Conservation (phyloP, 2,113 vertebrate species). For the Lepidothrix coronata region DNA sequence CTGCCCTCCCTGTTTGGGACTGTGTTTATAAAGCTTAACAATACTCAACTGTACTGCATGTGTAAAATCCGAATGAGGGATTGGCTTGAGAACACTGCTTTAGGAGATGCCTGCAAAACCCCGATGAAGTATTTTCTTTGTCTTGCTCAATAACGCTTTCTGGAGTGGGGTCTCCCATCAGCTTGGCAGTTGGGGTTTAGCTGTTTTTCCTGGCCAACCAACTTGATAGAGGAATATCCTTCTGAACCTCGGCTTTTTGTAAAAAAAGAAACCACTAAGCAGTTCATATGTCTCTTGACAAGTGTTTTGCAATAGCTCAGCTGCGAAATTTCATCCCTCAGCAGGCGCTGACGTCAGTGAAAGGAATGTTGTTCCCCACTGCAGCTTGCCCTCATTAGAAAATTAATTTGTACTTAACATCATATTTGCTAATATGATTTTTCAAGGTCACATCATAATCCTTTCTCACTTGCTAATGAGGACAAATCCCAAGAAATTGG, state of each 20-base stretch:
- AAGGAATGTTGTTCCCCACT: not conserved
- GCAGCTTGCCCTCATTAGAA: conserved; percentile 57
- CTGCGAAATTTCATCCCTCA: conserved; percentile 21
- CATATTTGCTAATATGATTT: conserved; percentile 52
- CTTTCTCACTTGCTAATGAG: conserved; percentile 56
- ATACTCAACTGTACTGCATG: not conserved
- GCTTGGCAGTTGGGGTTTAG: not conserved
- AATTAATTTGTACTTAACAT: conserved; percentile 63
- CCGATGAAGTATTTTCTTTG: not conserved
- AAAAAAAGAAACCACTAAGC: not conserved
- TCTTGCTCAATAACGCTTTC: not conserved
- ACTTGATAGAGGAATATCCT: not conserved
- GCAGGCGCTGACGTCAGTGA: conserved; percentile 5
- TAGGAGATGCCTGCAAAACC: not conserved
- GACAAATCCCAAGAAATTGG: conserved; percentile 58
- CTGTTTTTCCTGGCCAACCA: not conserved
- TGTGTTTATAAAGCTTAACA: not conserved
- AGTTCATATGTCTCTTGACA: not conserved
- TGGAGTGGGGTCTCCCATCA: not conserved
- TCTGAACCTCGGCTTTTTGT: not conserved
- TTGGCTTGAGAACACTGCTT: not conserved
- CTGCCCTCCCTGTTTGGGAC: not conserved
- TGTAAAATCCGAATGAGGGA: not conserved
- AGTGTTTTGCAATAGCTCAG: not conserved
- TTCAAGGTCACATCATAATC: conserved; percentile 60